Evolutionary conservation across 2,113 vertebrate genomes (phyloP).

Genomic region (Pterocles burchelli): DNA sequence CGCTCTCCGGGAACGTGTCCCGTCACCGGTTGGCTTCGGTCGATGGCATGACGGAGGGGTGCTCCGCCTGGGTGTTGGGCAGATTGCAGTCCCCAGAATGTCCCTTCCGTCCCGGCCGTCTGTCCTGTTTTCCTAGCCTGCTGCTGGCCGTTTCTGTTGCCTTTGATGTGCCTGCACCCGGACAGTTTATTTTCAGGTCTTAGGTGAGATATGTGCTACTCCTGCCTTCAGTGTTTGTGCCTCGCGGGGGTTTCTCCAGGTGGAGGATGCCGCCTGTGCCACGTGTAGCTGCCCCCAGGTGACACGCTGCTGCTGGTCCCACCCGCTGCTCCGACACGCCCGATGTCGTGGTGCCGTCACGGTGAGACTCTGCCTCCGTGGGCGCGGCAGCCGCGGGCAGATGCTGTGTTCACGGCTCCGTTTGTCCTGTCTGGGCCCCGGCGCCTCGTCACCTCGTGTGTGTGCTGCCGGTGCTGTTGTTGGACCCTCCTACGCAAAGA

Average conservation of each 20-base stretch:
- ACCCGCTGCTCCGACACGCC: background rate
- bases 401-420: background rate
- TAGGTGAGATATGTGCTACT: background rate
- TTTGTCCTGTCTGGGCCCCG: too few relatives aligned
- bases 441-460: too few relatives aligned
- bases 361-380: background rate
- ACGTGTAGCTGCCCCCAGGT: background rate
- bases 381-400: background rate
- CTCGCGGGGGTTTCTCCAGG: background rate
- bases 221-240: constrained; percentile 31
- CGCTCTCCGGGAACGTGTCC: background rate
- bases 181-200: background rate
- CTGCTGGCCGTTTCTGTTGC: background rate
- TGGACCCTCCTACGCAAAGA: background rate
- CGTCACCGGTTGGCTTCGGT: background rate
- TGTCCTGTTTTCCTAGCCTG: background rate
- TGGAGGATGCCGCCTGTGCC: background rate
- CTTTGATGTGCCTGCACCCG: background rate
- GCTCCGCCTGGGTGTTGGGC: background rate
- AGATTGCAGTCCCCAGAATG: background rate
- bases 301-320: background rate
- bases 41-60: background rate
- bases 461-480: background rate
- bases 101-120: background rate
- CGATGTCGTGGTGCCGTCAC: background rate